Percentiles rank a stretch among this genome's conserved stretches.
Conservation (phyloP, 2,113 vertebrate species). For the Pimephales promelas region DNA sequence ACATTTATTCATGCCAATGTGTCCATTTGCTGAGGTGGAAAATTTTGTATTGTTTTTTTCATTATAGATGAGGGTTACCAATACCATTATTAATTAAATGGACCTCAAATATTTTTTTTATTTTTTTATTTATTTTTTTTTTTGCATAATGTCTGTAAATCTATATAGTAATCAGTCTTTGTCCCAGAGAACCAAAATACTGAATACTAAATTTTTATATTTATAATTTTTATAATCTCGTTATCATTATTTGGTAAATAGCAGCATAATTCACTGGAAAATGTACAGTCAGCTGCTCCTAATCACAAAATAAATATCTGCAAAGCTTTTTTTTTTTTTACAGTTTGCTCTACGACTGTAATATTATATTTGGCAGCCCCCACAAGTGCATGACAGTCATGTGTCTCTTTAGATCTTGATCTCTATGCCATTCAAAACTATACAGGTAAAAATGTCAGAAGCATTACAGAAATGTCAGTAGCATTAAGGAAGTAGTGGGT, state of each 20-base stretch:
- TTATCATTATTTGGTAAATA: not conserved
- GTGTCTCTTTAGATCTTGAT: not conserved
- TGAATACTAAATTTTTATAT: too few species aligned
- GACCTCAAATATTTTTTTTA: not conserved
- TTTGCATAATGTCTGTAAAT: not conserved
- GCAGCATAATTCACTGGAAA: not conserved
- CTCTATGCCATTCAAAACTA: not conserved
- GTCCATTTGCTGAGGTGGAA: not conserved
- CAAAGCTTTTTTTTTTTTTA: not conserved
- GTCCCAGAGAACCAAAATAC: not conserved
- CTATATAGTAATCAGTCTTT: not conserved
- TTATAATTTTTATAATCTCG: too few species aligned
- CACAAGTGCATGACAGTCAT: conserved; percentile 1
- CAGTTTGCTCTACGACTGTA: not conserved
- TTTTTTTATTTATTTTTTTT: not conserved
- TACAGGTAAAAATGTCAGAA: conserved; percentile 41
- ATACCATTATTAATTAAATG: not conserved
- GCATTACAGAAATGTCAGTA: conserved; percentile 47
- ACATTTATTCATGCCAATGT: not conserved
- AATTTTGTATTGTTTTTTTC: not conserved
- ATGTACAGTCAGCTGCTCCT: not conserved
- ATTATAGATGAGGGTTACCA: not conserved
- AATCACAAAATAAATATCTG: not conserved
- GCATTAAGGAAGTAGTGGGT: conserved; percentile 34
- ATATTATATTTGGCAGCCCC: not conserved